Base-by-base conservation (phyloP, 2,888 invertebrate species). In the Ctenicera cuprea region DNA sequence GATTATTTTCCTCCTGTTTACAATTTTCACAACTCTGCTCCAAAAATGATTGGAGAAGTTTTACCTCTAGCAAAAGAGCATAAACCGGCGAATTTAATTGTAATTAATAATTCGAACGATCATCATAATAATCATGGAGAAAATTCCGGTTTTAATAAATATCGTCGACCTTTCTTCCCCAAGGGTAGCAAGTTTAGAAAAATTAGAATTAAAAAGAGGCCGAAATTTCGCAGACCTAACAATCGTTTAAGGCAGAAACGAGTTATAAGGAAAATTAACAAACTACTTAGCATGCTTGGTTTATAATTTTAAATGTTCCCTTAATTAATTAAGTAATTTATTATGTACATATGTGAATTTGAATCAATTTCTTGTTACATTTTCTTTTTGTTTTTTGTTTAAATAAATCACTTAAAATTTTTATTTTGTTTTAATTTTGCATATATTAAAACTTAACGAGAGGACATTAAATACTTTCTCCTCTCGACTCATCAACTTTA, bases 21-120 rank as follows among this genome's bases (percentile, higher is more conserved):
- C 16, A 18, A 45, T 18, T 16, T 45, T 45, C 8, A 18, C 7
- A 18, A 18, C 1, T 18, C 14, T 18, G 16, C 3, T 18, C 45
- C 45, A 1, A 16, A 45, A 16, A 8, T 33, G 1, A n/a, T n/a
- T n/a, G 16, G 18, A 4, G 16, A 16, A 45, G 4, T 7, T 59
- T 14, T 12, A 3, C 59, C 14, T 38, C 9, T 7, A 14, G 38
- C 26, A n/a, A 16, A 33, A 3, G 41, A 73, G 1, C 12, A 64
- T 11, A 59, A 64, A 14, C 74, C 74, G 2, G 59, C 74, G 4
- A 80, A 80, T 71, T 75, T 79, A 14, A 83, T 82, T 68, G 77
- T 82, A 20, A 83, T 83, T 70, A 83, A 82, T 69, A 83, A 83
- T 72, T 79, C 78, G 11, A 83, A 83, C 68, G 77, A 81, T 30